These are phyloP conservation scores for Seladonia tumulorum DNA, from an alignment of 2,888 invertebrate genomes.

Conservation along the genomic window DNA sequence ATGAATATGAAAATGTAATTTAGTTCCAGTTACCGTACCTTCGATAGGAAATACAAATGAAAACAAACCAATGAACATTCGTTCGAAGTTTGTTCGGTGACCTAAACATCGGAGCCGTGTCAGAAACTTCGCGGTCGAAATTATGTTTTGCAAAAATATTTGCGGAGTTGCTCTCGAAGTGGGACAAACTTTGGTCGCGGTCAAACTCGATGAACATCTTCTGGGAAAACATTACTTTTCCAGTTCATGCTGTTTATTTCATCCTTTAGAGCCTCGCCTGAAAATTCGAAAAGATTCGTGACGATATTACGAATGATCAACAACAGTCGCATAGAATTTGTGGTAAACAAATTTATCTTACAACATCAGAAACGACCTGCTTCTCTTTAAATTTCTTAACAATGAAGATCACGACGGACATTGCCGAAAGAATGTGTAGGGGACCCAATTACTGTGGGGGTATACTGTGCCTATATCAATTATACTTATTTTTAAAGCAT, in stretches of 20 bases:
- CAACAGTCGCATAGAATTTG: not conserved
- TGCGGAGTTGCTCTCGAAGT: conserved; percentile 17
- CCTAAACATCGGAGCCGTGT: not conserved
- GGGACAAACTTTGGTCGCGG: conserved; percentile 11
- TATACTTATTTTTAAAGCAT: too few relatives aligned
- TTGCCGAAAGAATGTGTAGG: too few relatives aligned
- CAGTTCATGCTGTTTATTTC: not conserved
- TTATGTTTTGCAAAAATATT: conserved; percentile 22
- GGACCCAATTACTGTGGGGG: too few relatives aligned
- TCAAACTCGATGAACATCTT: not conserved
- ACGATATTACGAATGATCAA: conserved; percentile 18
- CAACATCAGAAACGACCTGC: not conserved
- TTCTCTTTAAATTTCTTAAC: not conserved
- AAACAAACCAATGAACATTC: conserved; percentile 7
- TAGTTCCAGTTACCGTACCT: not conserved
- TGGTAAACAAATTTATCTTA: not conserved
- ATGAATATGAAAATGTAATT: not conserved
- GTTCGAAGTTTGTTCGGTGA: not conserved
- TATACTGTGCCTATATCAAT: too few relatives aligned
- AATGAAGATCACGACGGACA: not conserved
- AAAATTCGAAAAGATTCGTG: not conserved
- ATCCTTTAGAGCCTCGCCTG: not conserved
- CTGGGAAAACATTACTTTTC: conserved; percentile 42
- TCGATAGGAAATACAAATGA: conserved; percentile 4
- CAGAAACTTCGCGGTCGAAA: conserved; percentile 12